phyloP scores from a whole-genome alignment of 2,797 vertebrate species.

The Tapera naevia region DNA sequence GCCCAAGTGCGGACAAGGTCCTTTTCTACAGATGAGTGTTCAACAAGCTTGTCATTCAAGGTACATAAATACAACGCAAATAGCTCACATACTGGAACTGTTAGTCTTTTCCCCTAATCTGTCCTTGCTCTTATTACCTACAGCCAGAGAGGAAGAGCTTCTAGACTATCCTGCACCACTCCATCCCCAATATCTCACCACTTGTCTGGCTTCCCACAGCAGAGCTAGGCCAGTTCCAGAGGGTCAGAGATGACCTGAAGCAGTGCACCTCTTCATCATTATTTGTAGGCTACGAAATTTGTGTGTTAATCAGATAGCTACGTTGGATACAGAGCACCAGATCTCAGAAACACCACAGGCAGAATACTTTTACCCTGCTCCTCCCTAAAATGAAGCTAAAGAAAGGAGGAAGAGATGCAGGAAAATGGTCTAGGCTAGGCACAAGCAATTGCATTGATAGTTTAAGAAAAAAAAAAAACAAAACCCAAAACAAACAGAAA shows the following conservation, averaged over 20 bases:
- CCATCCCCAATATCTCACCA: accelerated
- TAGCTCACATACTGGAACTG: accelerated
- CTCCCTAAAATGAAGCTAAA: neutral
- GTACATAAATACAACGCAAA: accelerated
- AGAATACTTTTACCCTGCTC: neutral
- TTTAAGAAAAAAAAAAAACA: neutral
- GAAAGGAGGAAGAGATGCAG: neutral
- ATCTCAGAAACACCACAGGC: neutral
- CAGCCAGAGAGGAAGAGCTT: neutral
- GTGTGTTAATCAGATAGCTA: neutral
- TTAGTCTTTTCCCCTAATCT: too few species aligned
- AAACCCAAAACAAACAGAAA: neutral
- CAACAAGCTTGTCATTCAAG: neutral
- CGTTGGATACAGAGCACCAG: neutral
- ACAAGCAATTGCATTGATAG: neutral
- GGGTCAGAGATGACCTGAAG: neutral
- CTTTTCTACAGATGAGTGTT: neutral
- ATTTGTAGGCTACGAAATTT: too few species aligned
- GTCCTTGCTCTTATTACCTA: neutral
- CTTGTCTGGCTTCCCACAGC: neutral
- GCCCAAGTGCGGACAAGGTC: neutral
- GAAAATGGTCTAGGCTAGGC: neutral
- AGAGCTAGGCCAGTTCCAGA: neutral
- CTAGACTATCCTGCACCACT: neutral
- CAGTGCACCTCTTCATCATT: neutral